A percentile compares a stretch with the other conserved stretches of the same genome.
phyloP scores from a whole-genome alignment of 1,140 invertebrate species.

The Pogonognathellus flavescens region DNA sequence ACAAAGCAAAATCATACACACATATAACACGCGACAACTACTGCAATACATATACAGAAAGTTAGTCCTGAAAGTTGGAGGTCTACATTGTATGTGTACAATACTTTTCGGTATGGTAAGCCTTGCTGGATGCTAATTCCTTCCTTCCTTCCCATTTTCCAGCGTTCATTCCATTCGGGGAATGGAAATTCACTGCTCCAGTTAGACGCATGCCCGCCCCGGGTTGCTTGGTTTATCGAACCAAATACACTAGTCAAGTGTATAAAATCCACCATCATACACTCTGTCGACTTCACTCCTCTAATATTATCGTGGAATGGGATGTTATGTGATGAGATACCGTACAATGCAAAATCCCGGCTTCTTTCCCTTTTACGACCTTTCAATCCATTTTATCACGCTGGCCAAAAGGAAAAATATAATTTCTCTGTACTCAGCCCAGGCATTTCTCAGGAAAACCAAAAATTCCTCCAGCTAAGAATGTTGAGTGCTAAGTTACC shows the following conservation, averaged over 20 bases:
- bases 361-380: constrained; percentile 13
- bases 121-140: constrained; percentile 45
- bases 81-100: background rate
- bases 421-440: background rate
- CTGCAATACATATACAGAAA: constrained; percentile 1
- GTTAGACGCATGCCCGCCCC: constrained; percentile 46
- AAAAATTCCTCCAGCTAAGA: background rate
- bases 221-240: constrained; percentile 34
- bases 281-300: constrained; percentile 37
- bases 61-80: background rate
- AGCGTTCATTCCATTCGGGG: constrained; percentile 39
- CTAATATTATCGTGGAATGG: constrained; percentile 32
- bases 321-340: constrained; percentile 28
- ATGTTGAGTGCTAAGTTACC: no score
- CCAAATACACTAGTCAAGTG: constrained; percentile 31
- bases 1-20: constrained; percentile 42
- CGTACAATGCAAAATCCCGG: constrained; percentile 35
- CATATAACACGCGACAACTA: constrained; percentile 1
- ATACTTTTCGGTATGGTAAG: constrained; percentile 20
- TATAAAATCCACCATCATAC: constrained; percentile 40
- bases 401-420: constrained; percentile 12
- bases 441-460: background rate
- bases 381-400: constrained; percentile 45
- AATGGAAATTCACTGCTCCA: constrained; percentile 43
- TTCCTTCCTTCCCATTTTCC: constrained; percentile 47